Percentiles rank a stretch among this genome's conserved stretches.
These are phyloP conservation scores for Cheilosia grossa DNA, from an alignment of 2,888 invertebrate genomes.

Conservation along the genomic window DNA sequence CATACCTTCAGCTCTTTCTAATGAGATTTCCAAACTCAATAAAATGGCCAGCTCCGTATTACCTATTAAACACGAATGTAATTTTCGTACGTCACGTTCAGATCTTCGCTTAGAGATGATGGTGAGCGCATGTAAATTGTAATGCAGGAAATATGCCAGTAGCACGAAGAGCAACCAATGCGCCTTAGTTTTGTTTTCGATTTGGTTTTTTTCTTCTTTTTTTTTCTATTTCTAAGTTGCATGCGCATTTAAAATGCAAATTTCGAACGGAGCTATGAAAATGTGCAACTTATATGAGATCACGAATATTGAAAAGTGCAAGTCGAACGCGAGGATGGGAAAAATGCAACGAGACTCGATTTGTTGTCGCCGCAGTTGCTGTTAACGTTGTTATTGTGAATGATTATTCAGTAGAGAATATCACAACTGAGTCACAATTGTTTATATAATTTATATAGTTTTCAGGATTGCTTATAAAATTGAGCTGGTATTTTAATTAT, in stretches of 20 bases:
- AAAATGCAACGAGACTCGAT: conserved; percentile 30
- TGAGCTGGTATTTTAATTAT: neutral
- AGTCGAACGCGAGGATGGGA: conserved; percentile 56
- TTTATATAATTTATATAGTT: too few relatives aligned
- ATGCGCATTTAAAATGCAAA: conserved; percentile 65
- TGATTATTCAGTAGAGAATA: neutral
- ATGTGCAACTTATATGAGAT: conserved; percentile 53
- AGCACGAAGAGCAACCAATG: conserved; percentile 54
- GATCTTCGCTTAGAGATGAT: conserved; percentile 27
- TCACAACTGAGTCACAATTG: too few relatives aligned
- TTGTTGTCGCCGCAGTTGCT: conserved; percentile 9
- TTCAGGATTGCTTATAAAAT: too few relatives aligned
- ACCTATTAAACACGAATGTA: conserved; percentile 23
- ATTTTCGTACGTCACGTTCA: conserved; percentile 66
- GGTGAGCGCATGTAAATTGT: conserved; percentile 31
- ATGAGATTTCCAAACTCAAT: conserved; percentile 38
- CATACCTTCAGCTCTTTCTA: neutral
- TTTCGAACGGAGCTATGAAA: conserved; percentile 41
- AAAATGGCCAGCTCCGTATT: neutral
- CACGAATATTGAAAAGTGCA: conserved; percentile 71
- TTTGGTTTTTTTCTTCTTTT: neutral
- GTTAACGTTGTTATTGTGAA: conserved; percentile 22
- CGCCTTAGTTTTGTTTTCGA: conserved; percentile 40
- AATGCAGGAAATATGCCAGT: conserved; percentile 64
- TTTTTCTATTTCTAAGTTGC: conserved; percentile 23